Percentiles rank a stretch among this genome's conserved stretches.
phyloP scores from a whole-genome alignment of 2,888 invertebrate genomes.

The Coecobrya sp. region DNA sequence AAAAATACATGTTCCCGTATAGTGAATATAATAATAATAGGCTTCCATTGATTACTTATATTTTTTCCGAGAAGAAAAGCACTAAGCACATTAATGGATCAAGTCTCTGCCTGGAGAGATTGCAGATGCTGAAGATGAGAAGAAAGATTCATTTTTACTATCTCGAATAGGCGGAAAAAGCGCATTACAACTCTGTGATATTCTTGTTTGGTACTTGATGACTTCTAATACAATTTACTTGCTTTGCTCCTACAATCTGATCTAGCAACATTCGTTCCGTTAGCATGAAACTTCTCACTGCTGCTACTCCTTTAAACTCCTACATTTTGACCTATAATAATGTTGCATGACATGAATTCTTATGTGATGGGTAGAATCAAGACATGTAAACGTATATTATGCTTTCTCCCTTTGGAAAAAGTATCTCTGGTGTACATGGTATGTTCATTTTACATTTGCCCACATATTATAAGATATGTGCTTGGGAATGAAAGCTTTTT shows the following conservation, averaged over 20 bases:
- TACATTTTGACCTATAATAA: constrained; percentile 63
- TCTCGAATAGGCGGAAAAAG: constrained; percentile 58
- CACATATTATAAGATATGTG: not conserved
- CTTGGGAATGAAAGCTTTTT: constrained; percentile 7
- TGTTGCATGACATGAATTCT: constrained; percentile 59
- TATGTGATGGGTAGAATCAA: constrained; percentile 60
- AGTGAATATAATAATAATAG: not conserved
- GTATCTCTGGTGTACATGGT: no score
- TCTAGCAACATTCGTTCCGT: not conserved
- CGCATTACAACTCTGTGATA: constrained; percentile 60
- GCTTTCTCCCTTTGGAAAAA: not conserved
- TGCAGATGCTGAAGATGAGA: constrained; percentile 46
- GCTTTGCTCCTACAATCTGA: constrained; percentile 10
- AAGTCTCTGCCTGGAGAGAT: constrained; percentile 48
- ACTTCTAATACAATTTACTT: constrained; percentile 42
- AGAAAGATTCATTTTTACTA: constrained; percentile 47
- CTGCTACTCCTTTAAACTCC: not conserved
- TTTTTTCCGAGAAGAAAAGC: constrained; percentile 42
- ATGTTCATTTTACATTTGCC: not conserved
- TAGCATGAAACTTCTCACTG: not conserved
- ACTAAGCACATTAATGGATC: constrained; percentile 45
- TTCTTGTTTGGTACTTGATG: constrained; percentile 62
- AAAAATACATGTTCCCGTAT: not conserved
- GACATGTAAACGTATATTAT: constrained; percentile 21
- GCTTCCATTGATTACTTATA: constrained; percentile 12